phyloP scores from a whole-genome alignment of 2,888 invertebrate genomes.

The Chydorus sphaericus region DNA sequence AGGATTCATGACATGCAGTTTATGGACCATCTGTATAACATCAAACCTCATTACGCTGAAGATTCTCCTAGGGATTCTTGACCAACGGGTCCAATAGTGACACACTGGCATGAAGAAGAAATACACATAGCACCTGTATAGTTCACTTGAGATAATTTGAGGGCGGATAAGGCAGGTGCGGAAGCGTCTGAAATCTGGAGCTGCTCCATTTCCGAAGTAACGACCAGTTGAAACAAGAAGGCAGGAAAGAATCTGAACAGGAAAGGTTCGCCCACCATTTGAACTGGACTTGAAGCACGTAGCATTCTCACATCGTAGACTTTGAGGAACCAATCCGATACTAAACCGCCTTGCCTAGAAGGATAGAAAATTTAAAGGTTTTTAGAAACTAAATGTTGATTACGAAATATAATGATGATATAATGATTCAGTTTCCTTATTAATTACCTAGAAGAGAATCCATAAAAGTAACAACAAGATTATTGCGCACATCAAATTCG shows the following conservation, averaged over 20 bases:
- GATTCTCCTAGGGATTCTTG: no score
- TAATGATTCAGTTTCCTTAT: no score
- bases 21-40: no score
- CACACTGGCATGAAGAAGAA: slow-evolving; percentile 69
- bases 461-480: slow-evolving; percentile 89
- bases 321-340: slow-evolving; percentile 77
- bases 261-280: slow-evolving; percentile 64
- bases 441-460: slow-evolving; percentile 67
- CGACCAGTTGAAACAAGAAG: slow-evolving; percentile 69
- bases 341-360: slow-evolving; percentile 48
- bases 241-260: slow-evolving; percentile 67
- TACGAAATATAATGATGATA: neutral
- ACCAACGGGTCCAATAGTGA: slow-evolving; percentile 83
- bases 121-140: slow-evolving; percentile 53
- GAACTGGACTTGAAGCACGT: slow-evolving; percentile 56
- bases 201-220: slow-evolving; percentile 73
- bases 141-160: slow-evolving; percentile 46
- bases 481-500: slow-evolving; percentile 91
- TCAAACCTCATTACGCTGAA: no score
- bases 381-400: neutral
- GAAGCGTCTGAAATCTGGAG: slow-evolving; percentile 74
- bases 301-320: slow-evolving; percentile 85
- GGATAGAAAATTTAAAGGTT: slow-evolving; percentile 12
- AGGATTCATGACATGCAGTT: no score
- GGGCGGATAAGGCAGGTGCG: slow-evolving; percentile 46